phyloP scores from a whole-genome alignment of 2,888 invertebrate species.

The Drosophila mimica region DNA sequence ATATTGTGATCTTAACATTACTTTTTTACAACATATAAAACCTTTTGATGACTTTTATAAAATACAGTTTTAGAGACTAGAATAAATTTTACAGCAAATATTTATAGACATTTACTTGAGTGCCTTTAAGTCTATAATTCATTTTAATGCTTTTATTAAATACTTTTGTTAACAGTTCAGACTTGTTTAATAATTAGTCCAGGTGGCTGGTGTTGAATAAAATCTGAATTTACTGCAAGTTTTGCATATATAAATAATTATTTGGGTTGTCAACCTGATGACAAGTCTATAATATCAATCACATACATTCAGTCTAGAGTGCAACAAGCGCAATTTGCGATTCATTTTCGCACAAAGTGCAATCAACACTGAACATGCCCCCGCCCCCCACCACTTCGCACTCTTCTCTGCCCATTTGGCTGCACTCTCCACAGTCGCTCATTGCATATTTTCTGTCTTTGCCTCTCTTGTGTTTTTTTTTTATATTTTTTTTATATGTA shows the following conservation, averaged over 20 bases:
- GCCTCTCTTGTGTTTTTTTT: slow-evolving; percentile 15
- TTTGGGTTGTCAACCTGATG: slow-evolving; percentile 6
- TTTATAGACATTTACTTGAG: no score
- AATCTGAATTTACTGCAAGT: not conserved
- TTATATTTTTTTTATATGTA: slow-evolving; percentile 23
- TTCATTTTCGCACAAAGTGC: slow-evolving; percentile 66
- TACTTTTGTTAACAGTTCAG: not conserved
- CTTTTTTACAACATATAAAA: not conserved
- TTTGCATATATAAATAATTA: not conserved
- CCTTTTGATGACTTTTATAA: not conserved
- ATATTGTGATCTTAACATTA: not conserved
- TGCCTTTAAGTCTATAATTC: not conserved
- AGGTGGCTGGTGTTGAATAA: not conserved
- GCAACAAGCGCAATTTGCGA: slow-evolving; percentile 49
- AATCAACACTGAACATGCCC: slow-evolving; percentile 53
- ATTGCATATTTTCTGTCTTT: slow-evolving; percentile 19
- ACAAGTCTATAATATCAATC: slow-evolving; percentile 25
- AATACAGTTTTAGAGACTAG: not conserved
- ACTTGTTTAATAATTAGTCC: not conserved
- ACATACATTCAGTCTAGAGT: slow-evolving; percentile 21
- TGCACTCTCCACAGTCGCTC: slow-evolving; percentile 11
- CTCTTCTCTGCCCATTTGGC: slow-evolving; percentile 11
- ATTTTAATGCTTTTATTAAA: not conserved
- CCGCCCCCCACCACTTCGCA: not conserved
- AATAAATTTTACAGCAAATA: not conserved